A percentile compares a stretch with the other conserved stretches of the same genome.
These are phyloP conservation scores for Charaxes varanes DNA, from an alignment of 1,140 invertebrate species.

Conservation along the genomic window DNA sequence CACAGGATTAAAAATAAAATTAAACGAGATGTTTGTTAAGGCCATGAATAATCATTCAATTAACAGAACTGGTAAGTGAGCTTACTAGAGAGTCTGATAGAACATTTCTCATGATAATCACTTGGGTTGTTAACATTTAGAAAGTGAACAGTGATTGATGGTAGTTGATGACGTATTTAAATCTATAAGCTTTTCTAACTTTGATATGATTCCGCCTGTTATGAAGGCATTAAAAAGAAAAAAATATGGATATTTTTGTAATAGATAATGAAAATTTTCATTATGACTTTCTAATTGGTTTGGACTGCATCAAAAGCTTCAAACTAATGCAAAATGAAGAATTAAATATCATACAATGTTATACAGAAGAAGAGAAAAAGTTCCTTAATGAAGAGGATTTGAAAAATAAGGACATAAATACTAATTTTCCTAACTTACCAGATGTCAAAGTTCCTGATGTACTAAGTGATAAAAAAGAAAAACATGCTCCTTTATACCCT, in stretches of 20 bases:
- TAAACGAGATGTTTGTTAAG: background rate
- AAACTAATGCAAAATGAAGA: conserved; percentile 8
- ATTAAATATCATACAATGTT: conserved; percentile 4
- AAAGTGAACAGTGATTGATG: conserved; percentile 33
- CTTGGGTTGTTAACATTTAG: conserved; percentile 22
- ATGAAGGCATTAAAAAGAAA: too few species aligned
- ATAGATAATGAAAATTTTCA: conserved; percentile 16
- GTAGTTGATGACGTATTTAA: too few species aligned
- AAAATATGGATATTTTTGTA: too few species aligned
- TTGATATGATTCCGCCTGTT: too few species aligned
- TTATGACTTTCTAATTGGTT: conserved; percentile 3
- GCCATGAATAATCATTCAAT: conserved; percentile 3
- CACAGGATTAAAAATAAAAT: too few species aligned
- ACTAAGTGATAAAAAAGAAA: background rate
- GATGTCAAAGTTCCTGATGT: too few species aligned
- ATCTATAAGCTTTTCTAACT: too few species aligned
- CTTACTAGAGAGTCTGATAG: conserved; percentile 17
- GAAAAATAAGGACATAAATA: too few species aligned
- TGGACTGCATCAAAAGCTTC: conserved; percentile 9
- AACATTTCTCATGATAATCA: conserved; percentile 15
- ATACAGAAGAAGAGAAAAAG: too few species aligned
- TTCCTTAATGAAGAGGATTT: too few species aligned
- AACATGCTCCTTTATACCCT: too few species aligned
- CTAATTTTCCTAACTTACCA: too few species aligned
- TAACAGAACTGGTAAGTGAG: conserved; percentile 9